phyloP scores from a whole-genome alignment of 2,797 vertebrate species.

The Brachyalestes nurse region DNA sequence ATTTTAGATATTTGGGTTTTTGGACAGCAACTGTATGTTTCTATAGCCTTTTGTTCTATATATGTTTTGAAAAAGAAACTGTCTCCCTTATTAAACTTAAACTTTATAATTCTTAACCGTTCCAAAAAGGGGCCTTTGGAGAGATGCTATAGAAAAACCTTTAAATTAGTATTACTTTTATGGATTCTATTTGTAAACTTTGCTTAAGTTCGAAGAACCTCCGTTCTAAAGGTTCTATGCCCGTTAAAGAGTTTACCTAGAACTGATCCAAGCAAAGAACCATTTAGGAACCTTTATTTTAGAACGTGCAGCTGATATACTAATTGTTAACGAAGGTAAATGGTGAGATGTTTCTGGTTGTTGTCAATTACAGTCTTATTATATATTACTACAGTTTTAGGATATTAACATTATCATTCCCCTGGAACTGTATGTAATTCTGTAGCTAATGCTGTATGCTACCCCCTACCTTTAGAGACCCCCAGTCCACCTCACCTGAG shows the following conservation, averaged over 20 bases:
- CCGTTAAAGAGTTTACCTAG: neutral
- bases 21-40: slow-evolving; percentile 16
- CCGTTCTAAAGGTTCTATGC: neutral
- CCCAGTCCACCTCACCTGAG: slow-evolving; percentile 65
- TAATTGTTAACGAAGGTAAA: slow-evolving; percentile 17
- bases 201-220: neutral
- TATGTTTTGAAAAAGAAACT: slow-evolving; percentile 57
- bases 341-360: neutral
- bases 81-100: slow-evolving; percentile 44
- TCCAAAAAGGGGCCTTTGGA: neutral
- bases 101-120: neutral
- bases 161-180: neutral
- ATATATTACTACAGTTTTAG: neutral
- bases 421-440: slow-evolving; percentile 23
- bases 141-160: neutral
- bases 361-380: neutral
- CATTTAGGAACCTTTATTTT: neutral
- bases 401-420: slow-evolving; percentile 26
- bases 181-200: neutral
- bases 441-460: slow-evolving; percentile 7
- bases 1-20: too few species aligned
- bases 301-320: neutral
- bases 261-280: neutral
- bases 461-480: slow-evolving; percentile 37
- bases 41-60: slow-evolving; percentile 45